Evolutionary conservation across 2,797 vertebrate genomes (phyloP), one percentile per base, ranked within the genome.

Genomic region (Poecilia picta): DNA sequence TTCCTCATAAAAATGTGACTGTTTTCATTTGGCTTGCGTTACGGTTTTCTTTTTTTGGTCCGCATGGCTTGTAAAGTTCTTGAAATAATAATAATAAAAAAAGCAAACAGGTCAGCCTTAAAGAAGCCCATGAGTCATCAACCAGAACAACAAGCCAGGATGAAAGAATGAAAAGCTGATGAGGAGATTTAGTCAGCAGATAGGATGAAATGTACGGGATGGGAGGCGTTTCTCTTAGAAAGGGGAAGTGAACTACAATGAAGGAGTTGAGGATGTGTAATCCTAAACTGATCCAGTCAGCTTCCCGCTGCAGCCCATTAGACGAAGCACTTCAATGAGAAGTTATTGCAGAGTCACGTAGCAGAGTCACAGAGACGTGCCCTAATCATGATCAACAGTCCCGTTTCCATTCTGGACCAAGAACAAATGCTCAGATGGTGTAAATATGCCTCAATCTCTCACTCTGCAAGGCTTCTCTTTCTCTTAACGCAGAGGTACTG

Each of bases 141-240:
- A n/a, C 72, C 72, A 53, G 72, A 73, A 20, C 71, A 47, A 72
- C 71, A 20, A 72, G 43, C 45, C 45, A 18, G 71, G 33, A 3
- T 20, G 46, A 51, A 36, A 49, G 31, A 73, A 39, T 55, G 12
- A 73, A 72, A 18, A 73, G 31, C 13, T 36, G 49, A 74, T 41
- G 72, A 55, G 31, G 23, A n/a, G 49, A 41, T 74, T 74, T 39
- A 41, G 47, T 74, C 23, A 25, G 49, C 49, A 55, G 47, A 74
- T 74, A n/a, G 36, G 49, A 25, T 15, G 33, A 25, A 53, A 53
- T 13, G 6, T 23, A 28, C 33, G 31, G 13, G 31, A 31, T 51
- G 72, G 46, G 72, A 51, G 47, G 33, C 3, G 31, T 11, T 41
- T 68, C 64, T 68, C 20, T 12, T 41, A 45, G 68, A 68, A 68